Evolutionary conservation across 1,140 invertebrate species (phyloP), one percentile per base, ranked within the genome.

Genomic region (Drosophila yakuba): DNA sequence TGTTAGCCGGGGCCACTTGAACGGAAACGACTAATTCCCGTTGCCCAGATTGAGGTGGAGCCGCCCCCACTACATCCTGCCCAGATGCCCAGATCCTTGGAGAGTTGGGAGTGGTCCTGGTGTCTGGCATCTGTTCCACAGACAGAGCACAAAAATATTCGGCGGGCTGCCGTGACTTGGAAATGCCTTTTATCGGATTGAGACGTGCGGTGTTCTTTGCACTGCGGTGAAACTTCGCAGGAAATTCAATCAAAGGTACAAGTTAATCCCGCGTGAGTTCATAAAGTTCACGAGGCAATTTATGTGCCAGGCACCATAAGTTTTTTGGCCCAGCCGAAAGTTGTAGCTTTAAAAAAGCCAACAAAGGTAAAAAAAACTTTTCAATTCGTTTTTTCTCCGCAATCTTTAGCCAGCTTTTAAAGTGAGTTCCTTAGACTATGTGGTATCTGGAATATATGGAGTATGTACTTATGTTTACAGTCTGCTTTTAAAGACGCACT

Each of bases 211-310:
- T 45, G 64, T 28, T 20, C 59, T 45, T 14, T 11, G 10, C 11
- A 17, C 48, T 71, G 71, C 41, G 61, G 45, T 36, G 23, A 85
- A 86, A 82, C 66, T 76, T 76, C 28, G 51, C 56, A 84, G 84
- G 84, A 89, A 89, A 89, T 89, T 89, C 84, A 89, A 89, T 89
- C 85, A 89, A 89, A 89, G 84, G 84, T 84, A 89, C 84, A 89
- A 89, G 85, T 89, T 89, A 89, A 89, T 89, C 84, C 84, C 84
- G 84, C 84, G 84, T 89, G 84, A 84, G 84, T 89, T 89, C 84
- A 89, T 89, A 89, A 89, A 89, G 84, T 89, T 89, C 85, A 80
- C 83, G 76, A 82, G 84, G 57, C 84, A 89, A 80, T 88, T 88
- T 88, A 88, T 88, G 55, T 84, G 74, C 59, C 62, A 62, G 45